A percentile compares a stretch with the other conserved stretches of the same genome.
These are phyloP conservation scores for Parnassius apollo DNA, from an alignment of 2,888 invertebrate species.

Conservation along the genomic window DNA sequence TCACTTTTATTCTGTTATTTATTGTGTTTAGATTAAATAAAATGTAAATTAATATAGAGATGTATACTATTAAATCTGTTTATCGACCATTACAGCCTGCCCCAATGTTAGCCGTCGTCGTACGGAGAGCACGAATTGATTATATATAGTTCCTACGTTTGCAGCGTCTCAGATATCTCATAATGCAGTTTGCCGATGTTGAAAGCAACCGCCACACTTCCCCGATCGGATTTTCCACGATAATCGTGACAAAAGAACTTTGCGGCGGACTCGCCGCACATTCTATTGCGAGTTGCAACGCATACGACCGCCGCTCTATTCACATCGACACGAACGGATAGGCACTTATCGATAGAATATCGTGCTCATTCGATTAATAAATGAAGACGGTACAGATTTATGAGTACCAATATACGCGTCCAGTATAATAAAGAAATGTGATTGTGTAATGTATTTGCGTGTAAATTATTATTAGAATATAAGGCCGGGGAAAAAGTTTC, in stretches of 20 bases:
- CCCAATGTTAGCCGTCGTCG: slow-evolving; percentile 5
- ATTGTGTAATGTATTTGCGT: not conserved
- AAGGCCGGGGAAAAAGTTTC: no score
- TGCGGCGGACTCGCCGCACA: slow-evolving; percentile 58
- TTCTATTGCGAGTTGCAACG: slow-evolving; percentile 60
- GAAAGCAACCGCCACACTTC: slow-evolving; percentile 74
- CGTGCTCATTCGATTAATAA: slow-evolving; percentile 46
- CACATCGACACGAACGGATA: slow-evolving; percentile 54
- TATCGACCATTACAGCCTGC: no score
- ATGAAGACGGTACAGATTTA: slow-evolving; percentile 35
- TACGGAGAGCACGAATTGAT: slow-evolving; percentile 48
- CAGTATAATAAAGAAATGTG: slow-evolving; percentile 24
- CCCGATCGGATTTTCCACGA: slow-evolving; percentile 78
- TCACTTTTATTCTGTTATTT: no score
- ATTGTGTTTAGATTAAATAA: no score
- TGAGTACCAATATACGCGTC: slow-evolving; percentile 22
- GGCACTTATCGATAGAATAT: slow-evolving; percentile 51
- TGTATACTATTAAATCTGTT: no score
- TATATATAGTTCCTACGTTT: slow-evolving; percentile 54
- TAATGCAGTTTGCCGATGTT: slow-evolving; percentile 77
- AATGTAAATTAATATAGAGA: no score
- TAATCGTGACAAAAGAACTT: slow-evolving; percentile 81
- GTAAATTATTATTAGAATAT: not conserved
- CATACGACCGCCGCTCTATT: slow-evolving; percentile 55
- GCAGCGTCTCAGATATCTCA: slow-evolving; percentile 69